These are phyloP conservation scores for Anabas testudineus DNA, from an alignment of 2,797 vertebrate genomes.

Conservation along the genomic window DNA sequence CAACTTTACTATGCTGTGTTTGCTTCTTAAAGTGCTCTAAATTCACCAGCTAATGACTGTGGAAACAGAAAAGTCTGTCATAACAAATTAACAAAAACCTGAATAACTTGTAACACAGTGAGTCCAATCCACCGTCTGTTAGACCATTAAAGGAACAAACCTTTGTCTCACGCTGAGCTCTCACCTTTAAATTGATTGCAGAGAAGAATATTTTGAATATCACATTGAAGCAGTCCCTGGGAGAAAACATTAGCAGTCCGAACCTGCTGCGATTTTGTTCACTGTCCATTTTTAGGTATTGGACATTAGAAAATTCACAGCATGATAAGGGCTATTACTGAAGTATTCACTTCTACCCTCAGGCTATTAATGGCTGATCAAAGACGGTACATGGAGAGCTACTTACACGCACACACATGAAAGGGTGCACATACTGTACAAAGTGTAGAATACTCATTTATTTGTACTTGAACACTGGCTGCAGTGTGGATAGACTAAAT, in stretches of 20 bases:
- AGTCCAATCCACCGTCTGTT: background rate
- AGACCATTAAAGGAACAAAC: constrained; percentile 35
- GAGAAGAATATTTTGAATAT: constrained; percentile 33
- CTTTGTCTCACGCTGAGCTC: constrained; percentile 42
- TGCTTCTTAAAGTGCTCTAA: background rate
- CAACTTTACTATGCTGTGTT: background rate
- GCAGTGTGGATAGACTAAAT: background rate
- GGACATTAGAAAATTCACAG: constrained; percentile 24
- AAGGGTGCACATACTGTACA: background rate
- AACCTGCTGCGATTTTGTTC: constrained; percentile 51
- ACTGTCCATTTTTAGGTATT: constrained; percentile 31
- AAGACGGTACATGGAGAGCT: background rate
- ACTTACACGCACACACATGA: background rate
- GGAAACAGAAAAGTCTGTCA: constrained; percentile 18
- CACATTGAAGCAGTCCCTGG: constrained; percentile 27
- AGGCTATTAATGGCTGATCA: constrained; percentile 24
- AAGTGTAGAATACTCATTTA: background rate
- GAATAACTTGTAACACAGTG: no score
- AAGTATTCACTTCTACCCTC: constrained; percentile 10
- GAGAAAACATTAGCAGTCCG: constrained; percentile 35
- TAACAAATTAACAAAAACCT: background rate
- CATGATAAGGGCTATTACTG: constrained; percentile 19
- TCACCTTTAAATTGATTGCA: constrained; percentile 50
- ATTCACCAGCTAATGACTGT: constrained; percentile 30
- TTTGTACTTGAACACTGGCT: background rate